Evolutionary conservation across 2,797 vertebrate genomes (phyloP).

Genomic region (Platalea minor): DNA sequence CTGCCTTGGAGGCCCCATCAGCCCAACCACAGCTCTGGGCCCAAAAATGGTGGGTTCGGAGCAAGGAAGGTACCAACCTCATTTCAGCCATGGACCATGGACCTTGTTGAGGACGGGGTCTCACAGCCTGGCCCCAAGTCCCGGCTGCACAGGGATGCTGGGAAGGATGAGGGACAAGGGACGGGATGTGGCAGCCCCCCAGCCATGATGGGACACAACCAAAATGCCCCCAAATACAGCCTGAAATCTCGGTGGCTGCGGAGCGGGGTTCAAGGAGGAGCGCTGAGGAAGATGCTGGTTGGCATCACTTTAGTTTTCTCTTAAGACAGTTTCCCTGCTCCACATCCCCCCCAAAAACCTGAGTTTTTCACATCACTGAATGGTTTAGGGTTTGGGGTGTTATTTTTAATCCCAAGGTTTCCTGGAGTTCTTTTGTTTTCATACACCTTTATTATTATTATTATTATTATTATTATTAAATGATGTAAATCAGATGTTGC

Average conservation of each 20-base stretch:
- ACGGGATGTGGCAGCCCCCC: accelerated
- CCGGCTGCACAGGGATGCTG: accelerated
- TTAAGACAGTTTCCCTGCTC: not conserved
- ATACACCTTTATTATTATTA: slow-evolving; percentile 67
- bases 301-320: not conserved
- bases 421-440: slow-evolving; percentile 60
- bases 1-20: not conserved
- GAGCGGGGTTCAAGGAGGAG: not conserved
- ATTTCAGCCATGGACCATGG: accelerated
- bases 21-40: not conserved
- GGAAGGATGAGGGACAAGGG: not conserved
- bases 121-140: not conserved
- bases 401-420: slow-evolving; percentile 53
- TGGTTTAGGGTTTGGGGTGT: not conserved
- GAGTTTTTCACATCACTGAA: slow-evolving; percentile 72
- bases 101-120: not conserved
- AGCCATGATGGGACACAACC: not conserved
- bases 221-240: not conserved
- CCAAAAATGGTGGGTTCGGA: accelerated
- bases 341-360: not conserved
- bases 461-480: slow-evolving; percentile 63
- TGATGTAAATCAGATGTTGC: slow-evolving; percentile 82
- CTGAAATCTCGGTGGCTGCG: not conserved
- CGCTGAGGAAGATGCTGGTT: accelerated
- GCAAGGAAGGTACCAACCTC: not conserved